Evolutionary conservation across 1,140 invertebrate species (phyloP), one percentile per base, ranked within the genome.

Genomic region (Drosophila quadrilineata): DNA sequence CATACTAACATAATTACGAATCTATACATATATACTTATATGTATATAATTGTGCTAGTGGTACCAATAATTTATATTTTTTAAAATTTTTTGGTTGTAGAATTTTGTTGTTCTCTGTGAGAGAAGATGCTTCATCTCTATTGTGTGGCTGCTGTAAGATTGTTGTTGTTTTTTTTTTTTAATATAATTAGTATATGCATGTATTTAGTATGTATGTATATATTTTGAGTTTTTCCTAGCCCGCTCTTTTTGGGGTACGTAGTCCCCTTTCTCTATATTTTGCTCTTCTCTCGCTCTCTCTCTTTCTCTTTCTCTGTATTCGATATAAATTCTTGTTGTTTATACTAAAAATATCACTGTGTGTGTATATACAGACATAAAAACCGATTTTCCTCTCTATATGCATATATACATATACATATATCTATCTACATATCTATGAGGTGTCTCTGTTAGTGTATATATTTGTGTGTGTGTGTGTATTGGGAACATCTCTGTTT

Each of bases 311-410:
- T 50, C n/a, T n/a, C n/a, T 53, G 48, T 66, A 52, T 58, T 58
- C 24, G 28, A 41, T 72, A 82, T 71, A 68, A 64, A 64, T 87
- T 70, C 59, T 84, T 72, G 77, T 87, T 87, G 75, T 87, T 87
- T 87, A 87, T 87, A 88, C 85, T 87, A 87, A 87, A 87, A 87
- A 87, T 87, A 87, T 86, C 62, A 79, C 71, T 87, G 84, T 87
- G 58, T 87, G 80, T 56, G 79, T 77, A 73, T 69, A 82, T 69
- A 80, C 40, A 71, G n/a, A n/a, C n/a, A n/a, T n/a, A n/a, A n/a
- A 59, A 24, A 74, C 31, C 40, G 50, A 53, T 69, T 65, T 75
- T 35, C 38, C 9, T 43, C 9, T 41, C 3, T 31, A 10, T 21
- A 17, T 53, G n/a, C 24, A 41, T 17, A 24, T 31, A 12, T 28